Base-by-base conservation (phyloP, 1,140 invertebrate genomes). In the Battus philenor region DNA sequence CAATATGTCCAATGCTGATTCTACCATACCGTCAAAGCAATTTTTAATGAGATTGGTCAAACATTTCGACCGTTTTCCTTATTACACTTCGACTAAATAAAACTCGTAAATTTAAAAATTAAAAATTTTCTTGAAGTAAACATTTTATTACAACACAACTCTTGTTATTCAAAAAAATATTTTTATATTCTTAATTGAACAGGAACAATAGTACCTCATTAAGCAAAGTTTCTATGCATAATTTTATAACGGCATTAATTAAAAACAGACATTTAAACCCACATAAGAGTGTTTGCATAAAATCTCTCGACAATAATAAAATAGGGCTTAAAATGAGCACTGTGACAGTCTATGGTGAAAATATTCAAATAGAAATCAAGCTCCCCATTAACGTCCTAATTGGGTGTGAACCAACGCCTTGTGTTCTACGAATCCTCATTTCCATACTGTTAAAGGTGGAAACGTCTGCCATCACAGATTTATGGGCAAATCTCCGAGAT, bases 401-500 rank as follows among this genome's bases (percentile, higher is more conserved):
- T 74, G 58, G 58, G 62, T 72, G 70, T 58, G 54, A 66, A 70
- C 51, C 47, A 53, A 54, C 45, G 54, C 50, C 41, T 43, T 60
- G 41, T 50, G 54, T 77, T 77, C 73, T 75, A 74, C 66, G 71
- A 80, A 77, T 60, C 48, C 50, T 47, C 51, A 59, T 68, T 64
- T 51, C 58, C 58, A 66, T 62, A 64, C 61, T 59, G 59, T 60
- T 67, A 67, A 56, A 63, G 63, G 56, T 64, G 63, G 59, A 69
- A 65, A 52, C 58, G 55, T 51, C 54, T 59, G 55, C 59, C 61
- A 60, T 53, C 58, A 41, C 51, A 70, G 71, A 81, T 79, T 81
- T 79, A 79, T 75, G 71, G 62, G 55, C 75, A 65, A 77, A 80
- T 70, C 73, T 72, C 72, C 44, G 54, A 73, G 73, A 73, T 77